Conservation (phyloP, 2,113 vertebrate species). For the Crotalus viridis region DNA sequence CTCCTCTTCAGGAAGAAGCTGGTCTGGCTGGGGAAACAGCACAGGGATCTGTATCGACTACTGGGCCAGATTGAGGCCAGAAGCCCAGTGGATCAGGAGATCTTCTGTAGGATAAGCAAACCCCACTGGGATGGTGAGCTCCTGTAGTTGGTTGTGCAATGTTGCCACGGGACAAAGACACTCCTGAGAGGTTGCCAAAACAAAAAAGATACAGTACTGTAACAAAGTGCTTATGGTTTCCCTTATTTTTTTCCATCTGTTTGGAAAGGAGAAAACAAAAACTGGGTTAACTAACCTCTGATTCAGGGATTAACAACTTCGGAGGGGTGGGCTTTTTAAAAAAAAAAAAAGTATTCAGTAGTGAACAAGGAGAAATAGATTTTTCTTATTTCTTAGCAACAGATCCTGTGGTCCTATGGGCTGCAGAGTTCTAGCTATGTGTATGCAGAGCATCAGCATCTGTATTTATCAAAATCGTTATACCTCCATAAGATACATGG, state of each 20-base stretch:
- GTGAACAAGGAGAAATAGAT: slow-evolving; percentile 59
- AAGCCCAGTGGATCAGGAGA: slow-evolving; percentile 49
- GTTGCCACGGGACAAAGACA: slow-evolving; percentile 62
- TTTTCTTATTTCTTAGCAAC: slow-evolving; percentile 53
- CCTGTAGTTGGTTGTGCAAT: slow-evolving; percentile 69
- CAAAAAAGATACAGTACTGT: slow-evolving; percentile 47
- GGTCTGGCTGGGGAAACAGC: slow-evolving; percentile 78
- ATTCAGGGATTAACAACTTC: slow-evolving; percentile 82
- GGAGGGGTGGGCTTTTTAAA: slow-evolving; percentile 55
- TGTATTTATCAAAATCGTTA: slow-evolving; percentile 40
- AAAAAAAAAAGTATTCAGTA: slow-evolving; percentile 39
- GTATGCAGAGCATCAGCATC: slow-evolving; percentile 32
- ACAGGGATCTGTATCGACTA: slow-evolving; percentile 92
- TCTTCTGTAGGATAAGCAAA: slow-evolving; percentile 52
- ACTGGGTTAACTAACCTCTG: slow-evolving; percentile 71
- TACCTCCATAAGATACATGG: slow-evolving; percentile 31
- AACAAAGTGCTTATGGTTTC: slow-evolving; percentile 53
- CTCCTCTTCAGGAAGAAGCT: slow-evolving; percentile 85
- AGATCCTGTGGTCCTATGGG: neutral
- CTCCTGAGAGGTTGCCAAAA: slow-evolving; percentile 73
- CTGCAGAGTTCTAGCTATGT: slow-evolving; percentile 25
- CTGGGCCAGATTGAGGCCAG: slow-evolving; percentile 84
- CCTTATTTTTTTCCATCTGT: slow-evolving; percentile 58
- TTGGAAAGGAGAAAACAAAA: slow-evolving; percentile 63
- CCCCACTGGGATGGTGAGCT: slow-evolving; percentile 60